Base-by-base conservation (phyloP, 1,140 invertebrate species). In the Zaprionus taronus region DNA sequence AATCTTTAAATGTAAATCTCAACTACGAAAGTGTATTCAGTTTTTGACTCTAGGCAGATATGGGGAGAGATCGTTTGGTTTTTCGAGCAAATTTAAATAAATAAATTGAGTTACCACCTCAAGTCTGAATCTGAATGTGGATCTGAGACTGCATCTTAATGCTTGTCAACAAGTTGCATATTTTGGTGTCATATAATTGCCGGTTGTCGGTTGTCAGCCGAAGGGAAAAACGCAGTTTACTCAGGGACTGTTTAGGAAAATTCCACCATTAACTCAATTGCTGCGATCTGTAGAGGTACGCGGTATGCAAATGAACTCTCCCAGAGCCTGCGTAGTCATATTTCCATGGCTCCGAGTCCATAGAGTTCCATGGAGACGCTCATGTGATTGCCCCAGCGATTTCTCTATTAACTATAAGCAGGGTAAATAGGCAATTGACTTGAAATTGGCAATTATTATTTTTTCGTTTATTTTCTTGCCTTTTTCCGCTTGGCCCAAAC, bases 81-180 rank as follows among this genome's bases (percentile, higher is more conserved):
- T 56, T 63, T 6, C n/a, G 22, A 17, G 31, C 7, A 79, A 87
- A 87, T 90, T 90, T 90, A 85, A 90, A 90, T 90, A 90, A 90
- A 90, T 90, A 90, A 90, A 90, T 90, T 90, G 82, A 90, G 85
- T 90, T 90, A 90, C 85, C 85, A 90, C 85, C 85, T 90, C 44
- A 68, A 77, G 68, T 49, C 58, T 57, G 65, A 44, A 60, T 64
- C 77, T 66, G 47, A 22, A 51, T 51, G 72, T 66, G 20, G 20
- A 51, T 51, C 20, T 24, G 47, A 51, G 20, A 22, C 58, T 57
- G 65, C 51, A 64, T 64, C 72, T 62, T 65, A 64, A 64, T 70
- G 80, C 73, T 77, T 87, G 80, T 87, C 85, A 90, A 90, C 85
- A 90, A 90, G 82, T 90, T 84, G 85, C 71, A 78, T 79, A 61